Conservation (phyloP, 2,797 vertebrate species). For the Picus viridis region DNA sequence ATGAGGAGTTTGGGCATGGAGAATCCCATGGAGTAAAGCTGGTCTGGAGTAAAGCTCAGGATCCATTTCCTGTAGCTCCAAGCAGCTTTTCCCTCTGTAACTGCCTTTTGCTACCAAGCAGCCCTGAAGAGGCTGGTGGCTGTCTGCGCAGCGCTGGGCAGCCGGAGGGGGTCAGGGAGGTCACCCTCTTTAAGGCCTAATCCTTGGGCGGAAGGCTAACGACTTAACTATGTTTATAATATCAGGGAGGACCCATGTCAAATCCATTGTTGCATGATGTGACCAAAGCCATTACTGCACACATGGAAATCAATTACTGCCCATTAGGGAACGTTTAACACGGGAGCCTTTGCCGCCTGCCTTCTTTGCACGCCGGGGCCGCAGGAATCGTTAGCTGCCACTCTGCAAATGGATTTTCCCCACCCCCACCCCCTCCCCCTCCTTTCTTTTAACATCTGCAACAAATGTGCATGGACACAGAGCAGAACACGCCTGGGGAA, state of each 20-base stretch:
- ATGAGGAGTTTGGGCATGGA: fast-evolving
- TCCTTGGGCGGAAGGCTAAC: background rate
- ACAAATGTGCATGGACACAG: fast-evolving
- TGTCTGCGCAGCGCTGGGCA: background rate
- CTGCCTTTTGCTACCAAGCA: background rate
- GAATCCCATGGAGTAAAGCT: background rate
- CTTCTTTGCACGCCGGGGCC: slow-evolving; percentile 37
- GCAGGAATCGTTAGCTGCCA: slow-evolving; percentile 48
- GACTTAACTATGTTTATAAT: slow-evolving; percentile 55
- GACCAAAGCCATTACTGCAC: slow-evolving; percentile 64
- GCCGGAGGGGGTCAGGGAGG: background rate
- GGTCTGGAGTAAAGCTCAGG: fast-evolving
- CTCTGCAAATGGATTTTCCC: slow-evolving; percentile 12
- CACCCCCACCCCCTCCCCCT: background rate
- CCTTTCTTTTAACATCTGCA: background rate
- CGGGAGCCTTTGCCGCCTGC: slow-evolving; percentile 50
- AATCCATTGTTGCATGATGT: slow-evolving; percentile 64
- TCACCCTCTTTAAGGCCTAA: background rate
- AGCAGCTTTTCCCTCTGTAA: background rate
- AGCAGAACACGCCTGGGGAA: fast-evolving
- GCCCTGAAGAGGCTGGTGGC: background rate
- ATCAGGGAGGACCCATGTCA: slow-evolving; percentile 65
- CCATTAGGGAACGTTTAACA: slow-evolving; percentile 73
- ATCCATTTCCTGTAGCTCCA: fast-evolving
- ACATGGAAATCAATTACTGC: slow-evolving; percentile 73